Percentiles rank a stretch among this genome's conserved stretches.
These are phyloP conservation scores for Pipistrellus pipistrellus DNA, from an alignment of 2,797 vertebrate species.

Conservation along the genomic window DNA sequence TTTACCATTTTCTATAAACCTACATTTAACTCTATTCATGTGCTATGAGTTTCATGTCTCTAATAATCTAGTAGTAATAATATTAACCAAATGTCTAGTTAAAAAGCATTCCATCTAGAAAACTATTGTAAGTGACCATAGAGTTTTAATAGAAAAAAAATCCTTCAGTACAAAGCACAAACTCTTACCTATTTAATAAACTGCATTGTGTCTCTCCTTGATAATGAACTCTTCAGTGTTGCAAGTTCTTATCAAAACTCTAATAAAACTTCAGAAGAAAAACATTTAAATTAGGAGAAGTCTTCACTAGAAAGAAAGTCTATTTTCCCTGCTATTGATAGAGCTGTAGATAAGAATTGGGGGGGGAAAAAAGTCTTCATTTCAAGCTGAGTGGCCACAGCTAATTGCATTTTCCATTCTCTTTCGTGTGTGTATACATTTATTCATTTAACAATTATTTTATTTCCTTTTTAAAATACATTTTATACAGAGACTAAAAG, in stretches of 20 bases:
- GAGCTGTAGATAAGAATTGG: not conserved
- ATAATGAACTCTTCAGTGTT: not conserved
- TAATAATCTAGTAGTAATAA: not conserved
- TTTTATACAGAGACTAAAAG: not conserved
- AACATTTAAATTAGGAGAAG: not conserved
- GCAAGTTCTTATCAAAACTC: not conserved
- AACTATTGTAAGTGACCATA: not conserved
- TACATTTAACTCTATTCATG: not conserved
- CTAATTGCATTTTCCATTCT: not conserved
- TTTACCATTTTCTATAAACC: not conserved
- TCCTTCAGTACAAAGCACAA: not conserved
- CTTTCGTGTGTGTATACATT: not conserved
- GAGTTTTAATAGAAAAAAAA: not conserved
- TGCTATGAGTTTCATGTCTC: not conserved
- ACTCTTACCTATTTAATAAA: slow-evolving; percentile 9
- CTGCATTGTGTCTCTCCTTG: not conserved
- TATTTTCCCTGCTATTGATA: not conserved
- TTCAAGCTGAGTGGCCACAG: not conserved
- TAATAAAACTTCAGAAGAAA: not conserved
- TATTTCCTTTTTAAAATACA: not conserved
- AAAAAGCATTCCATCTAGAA: not conserved
- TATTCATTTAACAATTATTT: not conserved
- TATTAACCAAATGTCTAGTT: not conserved
- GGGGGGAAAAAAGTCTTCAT: not conserved
- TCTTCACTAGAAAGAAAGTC: not conserved